Evolutionary conservation across 2,797 vertebrate genomes (phyloP).

Genomic region (Aeoliscus strigatus): DNA sequence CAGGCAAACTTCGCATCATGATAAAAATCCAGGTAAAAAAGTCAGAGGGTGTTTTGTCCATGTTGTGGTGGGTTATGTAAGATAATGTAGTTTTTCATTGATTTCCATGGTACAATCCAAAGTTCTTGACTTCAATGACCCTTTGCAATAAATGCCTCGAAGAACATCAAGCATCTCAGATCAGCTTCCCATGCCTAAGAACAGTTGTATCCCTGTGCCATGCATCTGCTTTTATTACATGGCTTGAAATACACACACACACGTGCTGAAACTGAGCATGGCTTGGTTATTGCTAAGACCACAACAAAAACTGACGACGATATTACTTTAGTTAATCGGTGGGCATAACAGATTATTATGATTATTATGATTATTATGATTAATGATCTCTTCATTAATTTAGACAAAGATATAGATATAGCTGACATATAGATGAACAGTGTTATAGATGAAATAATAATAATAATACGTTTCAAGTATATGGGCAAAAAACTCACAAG

Average conservation of each 20-base stretch:
- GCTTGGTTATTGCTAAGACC: slow-evolving; percentile 30
- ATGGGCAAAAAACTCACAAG: too few species aligned
- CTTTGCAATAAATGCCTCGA: slow-evolving; percentile 50
- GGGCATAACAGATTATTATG: too few species aligned
- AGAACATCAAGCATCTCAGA: slow-evolving; percentile 52
- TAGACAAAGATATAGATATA: too few species aligned
- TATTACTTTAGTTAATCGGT: too few species aligned
- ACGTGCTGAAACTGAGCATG: slow-evolving; percentile 31
- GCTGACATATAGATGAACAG: too few species aligned
- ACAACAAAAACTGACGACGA: slow-evolving; percentile 34
- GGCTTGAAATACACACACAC: slow-evolving; percentile 52
- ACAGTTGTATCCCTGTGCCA: slow-evolving; percentile 35
- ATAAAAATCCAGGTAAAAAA: too few species aligned
- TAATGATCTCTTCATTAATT: too few species aligned
- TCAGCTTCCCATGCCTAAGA: slow-evolving; percentile 46
- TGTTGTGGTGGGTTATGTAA: slow-evolving; percentile 4
- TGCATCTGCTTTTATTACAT: slow-evolving; percentile 45
- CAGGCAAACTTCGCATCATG: too few species aligned
- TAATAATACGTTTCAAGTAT: too few species aligned
- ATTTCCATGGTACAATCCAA: slow-evolving; percentile 36
- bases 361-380: too few species aligned
- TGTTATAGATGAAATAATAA: too few species aligned
- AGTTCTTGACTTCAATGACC: slow-evolving; percentile 46
- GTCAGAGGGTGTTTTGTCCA: too few species aligned
- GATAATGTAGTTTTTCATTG: slow-evolving; percentile 28